Base-by-base conservation (phyloP, 1,140 invertebrate genomes). In the Drosophila teissieri region DNA sequence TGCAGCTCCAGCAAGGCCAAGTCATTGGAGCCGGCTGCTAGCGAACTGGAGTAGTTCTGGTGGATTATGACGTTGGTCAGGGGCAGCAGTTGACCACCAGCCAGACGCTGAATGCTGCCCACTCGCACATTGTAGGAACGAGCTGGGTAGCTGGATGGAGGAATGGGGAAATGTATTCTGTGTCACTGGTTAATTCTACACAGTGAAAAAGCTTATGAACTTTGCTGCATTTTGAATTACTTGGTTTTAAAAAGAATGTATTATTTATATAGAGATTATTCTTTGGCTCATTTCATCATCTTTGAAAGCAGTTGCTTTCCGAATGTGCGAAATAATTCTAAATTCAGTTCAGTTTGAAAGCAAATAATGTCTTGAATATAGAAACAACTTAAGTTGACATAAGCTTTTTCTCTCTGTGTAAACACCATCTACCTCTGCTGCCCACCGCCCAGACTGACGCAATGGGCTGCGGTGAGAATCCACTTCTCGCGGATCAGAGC, bases 31-130 rank as follows among this genome's bases (percentile, higher is more conserved):
- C 77, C 82, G 3, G 64, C 48, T 0, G 70, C 22, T 0, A 12
- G 12, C 4, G 36, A 5, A 2, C 36, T 40, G 44, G 68, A 49
- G 51, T 82, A 91, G 2, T 53, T 45, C 14, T 52, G 45, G 45
- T 91, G 90, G 14, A 90, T 76, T 11, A 84, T 46, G 22, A 92
- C 75, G 19, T 61, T 31, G 1, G 73, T 64, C 5, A 91, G 24
- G 7, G 73, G 40, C 5, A 70, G 22, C 49, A 92, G 44, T 31
- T 88, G 73, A 0, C 91, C 91, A 7, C 88, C 91, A 8, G 55
- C 54, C 11, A 78, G 12, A 0, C 90, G 91, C 51, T 92, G 91
- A 31, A 91, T 76, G 62, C 91, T 92, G 46, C 91, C 91, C 0
- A 46, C 74, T 6, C 91, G 88, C 0, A 91, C 51, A 12, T 56